Evolutionary conservation across 2,797 vertebrate species (phyloP).

Genomic region (Bradypodion ventrale): DNA sequence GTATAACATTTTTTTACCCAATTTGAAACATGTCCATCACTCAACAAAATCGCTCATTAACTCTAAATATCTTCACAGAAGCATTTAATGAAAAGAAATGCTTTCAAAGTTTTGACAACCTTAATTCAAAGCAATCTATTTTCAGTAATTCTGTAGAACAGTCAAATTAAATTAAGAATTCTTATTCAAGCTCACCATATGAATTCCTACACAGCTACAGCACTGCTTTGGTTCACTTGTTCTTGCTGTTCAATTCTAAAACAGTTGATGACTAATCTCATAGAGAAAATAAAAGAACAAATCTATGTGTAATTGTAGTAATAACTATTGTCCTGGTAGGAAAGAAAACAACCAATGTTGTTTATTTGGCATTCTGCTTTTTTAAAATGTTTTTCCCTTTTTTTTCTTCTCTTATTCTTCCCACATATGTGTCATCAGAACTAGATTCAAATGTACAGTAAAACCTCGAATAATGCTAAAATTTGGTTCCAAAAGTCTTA

Average conservation of each 20-base stretch:
- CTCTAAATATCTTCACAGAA: not conserved
- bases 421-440: not conserved
- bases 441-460: too few species aligned
- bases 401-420: not conserved
- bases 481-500: too few species aligned
- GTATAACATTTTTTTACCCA: not conserved
- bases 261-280: slow-evolving; percentile 10
- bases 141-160: not conserved
- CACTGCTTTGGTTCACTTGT: not conserved
- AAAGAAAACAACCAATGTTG: too few species aligned
- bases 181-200: not conserved
- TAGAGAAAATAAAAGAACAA: not conserved
- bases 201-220: not conserved
- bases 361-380: not conserved
- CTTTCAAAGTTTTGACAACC: not conserved
- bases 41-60: not conserved
- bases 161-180: not conserved
- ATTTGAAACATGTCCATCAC: not conserved
- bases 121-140: slow-evolving; percentile 14
- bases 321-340: not conserved
- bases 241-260: not conserved
- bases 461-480: too few species aligned
- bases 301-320: not conserved
- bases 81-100: not conserved
- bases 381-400: not conserved